phyloP scores from a whole-genome alignment of 1,140 invertebrate genomes.

The Drosophila navojoa region DNA sequence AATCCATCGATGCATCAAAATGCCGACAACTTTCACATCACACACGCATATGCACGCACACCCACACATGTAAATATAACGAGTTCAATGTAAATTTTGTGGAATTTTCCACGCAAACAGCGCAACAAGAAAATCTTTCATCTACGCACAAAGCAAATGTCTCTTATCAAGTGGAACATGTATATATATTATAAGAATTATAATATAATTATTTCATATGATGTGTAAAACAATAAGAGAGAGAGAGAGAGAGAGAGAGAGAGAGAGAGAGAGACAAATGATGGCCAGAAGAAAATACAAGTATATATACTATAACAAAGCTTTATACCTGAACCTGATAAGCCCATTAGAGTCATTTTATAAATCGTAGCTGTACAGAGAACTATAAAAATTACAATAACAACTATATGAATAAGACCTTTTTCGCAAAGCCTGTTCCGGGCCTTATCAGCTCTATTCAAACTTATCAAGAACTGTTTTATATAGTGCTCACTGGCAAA shows the following conservation, averaged over 20 bases:
- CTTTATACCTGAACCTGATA: not conserved
- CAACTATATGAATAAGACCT: not conserved
- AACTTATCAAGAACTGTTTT: constrained; percentile 26
- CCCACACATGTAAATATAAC: not conserved
- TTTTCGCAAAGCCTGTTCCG: not conserved
- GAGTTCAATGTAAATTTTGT: constrained; percentile 6
- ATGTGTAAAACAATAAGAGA: too few relatives aligned
- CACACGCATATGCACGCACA: not conserved
- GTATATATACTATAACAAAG: too few relatives aligned
- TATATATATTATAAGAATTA: constrained; percentile 1
- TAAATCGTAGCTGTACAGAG: too few relatives aligned
- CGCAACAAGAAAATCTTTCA: constrained; percentile 61
- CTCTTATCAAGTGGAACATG: constrained; percentile 30
- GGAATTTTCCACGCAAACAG: constrained; percentile 66
- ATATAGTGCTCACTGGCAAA: not conserved
- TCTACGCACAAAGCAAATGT: constrained; percentile 25
- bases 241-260: too few relatives aligned
- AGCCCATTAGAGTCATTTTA: not conserved
- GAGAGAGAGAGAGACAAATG: too few relatives aligned
- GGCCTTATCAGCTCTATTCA: not conserved
- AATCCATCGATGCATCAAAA: not conserved
- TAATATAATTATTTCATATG: not conserved
- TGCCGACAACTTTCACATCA: not conserved
- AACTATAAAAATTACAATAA: too few relatives aligned
- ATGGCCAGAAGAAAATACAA: not conserved